Evolutionary conservation across 2,797 vertebrate genomes (phyloP).

Genomic region (Falco columbarius): DNA sequence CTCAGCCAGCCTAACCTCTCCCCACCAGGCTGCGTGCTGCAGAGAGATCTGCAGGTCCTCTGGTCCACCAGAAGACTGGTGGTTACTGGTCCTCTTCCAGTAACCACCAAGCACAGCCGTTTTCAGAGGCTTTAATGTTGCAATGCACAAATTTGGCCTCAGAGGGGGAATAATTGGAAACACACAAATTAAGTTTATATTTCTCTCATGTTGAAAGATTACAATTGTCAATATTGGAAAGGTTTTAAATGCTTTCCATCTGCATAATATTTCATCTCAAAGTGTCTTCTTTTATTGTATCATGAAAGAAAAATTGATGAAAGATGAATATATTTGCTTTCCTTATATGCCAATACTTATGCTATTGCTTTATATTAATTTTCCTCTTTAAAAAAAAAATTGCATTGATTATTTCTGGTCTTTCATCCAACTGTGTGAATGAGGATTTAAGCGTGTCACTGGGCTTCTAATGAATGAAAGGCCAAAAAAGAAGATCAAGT

Average conservation of each 20-base stretch:
- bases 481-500: neutral
- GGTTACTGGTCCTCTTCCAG: neutral
- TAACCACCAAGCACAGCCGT: neutral
- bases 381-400: neutral
- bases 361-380: neutral
- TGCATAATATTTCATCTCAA: conserved; percentile 2
- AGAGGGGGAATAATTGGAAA: neutral
- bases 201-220: conserved; percentile 26
- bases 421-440: neutral
- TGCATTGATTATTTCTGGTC: neutral
- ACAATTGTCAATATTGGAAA: neutral
- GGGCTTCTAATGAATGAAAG: neutral
- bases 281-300: neutral
- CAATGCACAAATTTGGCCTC: neutral
- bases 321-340: neutral
- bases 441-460: neutral
- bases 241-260: neutral
- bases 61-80: too few species aligned
- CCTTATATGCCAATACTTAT: neutral
- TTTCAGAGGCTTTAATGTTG: neutral
- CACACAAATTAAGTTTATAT: conserved; percentile 29
- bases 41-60: too few species aligned
- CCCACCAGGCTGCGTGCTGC: rapidly evolving
- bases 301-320: neutral
- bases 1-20: neutral